Evolutionary conservation across 2,888 invertebrate genomes (phyloP), one percentile per base, ranked within the genome.

Genomic region (Sipha maydis): DNA sequence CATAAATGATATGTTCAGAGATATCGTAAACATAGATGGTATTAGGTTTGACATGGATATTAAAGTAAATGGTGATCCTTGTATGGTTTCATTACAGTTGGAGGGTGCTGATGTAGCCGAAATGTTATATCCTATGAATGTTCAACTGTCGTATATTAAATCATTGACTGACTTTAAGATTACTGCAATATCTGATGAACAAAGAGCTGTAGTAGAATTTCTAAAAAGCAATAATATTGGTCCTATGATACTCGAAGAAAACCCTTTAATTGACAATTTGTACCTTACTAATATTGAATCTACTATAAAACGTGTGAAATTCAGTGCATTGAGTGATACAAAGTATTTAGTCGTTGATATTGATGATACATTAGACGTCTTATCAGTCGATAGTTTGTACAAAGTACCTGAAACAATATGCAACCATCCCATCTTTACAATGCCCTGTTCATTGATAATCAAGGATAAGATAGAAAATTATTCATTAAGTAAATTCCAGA

Each of bases 1-100:
- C 19, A 28, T 88, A n/a, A 9, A 67, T 82, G 82, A 76, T 25
- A 88, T 88, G 82, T 88, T 88, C 28, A 82, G 34, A 88, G 88
- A 88, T 38, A 82, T 88, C 0, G 8, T 56, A 34, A 9, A n/a
- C 25, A 88, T 82, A n/a, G n/a, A 82, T 17, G 31, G 17, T 31
- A 7, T 82, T n/a, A 48, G 75, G 19, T 75, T 88, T n/a, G n/a
- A 88, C 19, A 88, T 88, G 88, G 34, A 9, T 67, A 67, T 88
- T 75, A 73, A 82, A 76, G 48, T 67, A 31, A 31, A 80, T 25
- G 80, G 75, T 25, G 79, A 80, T 75, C 82, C 80, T 1, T 88
- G 41, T 82, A 4, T 67, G 2, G 75, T 88, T 11, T 61, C n/a
- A 1, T 82, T 88, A n/a, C 17, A 11, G 19, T 25, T 76, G 67